phyloP scores from a whole-genome alignment of 2,888 invertebrate species.

The Luperina testacea region DNA sequence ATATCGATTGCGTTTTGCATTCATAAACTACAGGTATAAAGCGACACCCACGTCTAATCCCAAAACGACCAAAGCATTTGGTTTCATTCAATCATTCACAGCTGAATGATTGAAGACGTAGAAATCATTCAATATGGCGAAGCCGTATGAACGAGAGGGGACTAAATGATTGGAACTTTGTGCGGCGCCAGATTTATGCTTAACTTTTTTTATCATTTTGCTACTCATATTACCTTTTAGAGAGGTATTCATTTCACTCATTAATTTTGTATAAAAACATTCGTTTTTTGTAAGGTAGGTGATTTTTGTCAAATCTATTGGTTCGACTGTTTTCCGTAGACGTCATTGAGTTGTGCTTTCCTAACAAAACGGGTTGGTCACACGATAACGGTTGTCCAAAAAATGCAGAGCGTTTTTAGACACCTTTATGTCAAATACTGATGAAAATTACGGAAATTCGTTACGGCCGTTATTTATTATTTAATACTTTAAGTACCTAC shows the following conservation, averaged over 20 bases:
- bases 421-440: neutral
- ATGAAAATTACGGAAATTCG: neutral
- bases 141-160: constrained; percentile 64
- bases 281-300: neutral
- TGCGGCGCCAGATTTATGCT: constrained; percentile 57
- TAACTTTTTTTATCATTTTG: constrained; percentile 46
- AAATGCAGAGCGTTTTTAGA: neutral
- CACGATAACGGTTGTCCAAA: neutral
- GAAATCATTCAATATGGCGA: constrained; percentile 64
- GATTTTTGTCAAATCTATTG: neutral
- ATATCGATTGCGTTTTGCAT: neutral
- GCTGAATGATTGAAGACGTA: constrained; percentile 62
- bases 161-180: constrained; percentile 61
- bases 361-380: neutral
- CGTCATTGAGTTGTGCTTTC: neutral
- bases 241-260: constrained; percentile 25
- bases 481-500: no score
- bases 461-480: neutral
- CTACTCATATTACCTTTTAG: constrained; percentile 30
- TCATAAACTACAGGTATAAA: constrained; percentile 7
- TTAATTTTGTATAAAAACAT: neutral
- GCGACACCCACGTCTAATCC: constrained; percentile 12
- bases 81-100: constrained; percentile 45
- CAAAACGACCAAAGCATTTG: constrained; percentile 26
- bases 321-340: neutral